These are phyloP conservation scores for Scaptomyza polygonia DNA, from an alignment of 2,888 invertebrate genomes.

Conservation along the genomic window DNA sequence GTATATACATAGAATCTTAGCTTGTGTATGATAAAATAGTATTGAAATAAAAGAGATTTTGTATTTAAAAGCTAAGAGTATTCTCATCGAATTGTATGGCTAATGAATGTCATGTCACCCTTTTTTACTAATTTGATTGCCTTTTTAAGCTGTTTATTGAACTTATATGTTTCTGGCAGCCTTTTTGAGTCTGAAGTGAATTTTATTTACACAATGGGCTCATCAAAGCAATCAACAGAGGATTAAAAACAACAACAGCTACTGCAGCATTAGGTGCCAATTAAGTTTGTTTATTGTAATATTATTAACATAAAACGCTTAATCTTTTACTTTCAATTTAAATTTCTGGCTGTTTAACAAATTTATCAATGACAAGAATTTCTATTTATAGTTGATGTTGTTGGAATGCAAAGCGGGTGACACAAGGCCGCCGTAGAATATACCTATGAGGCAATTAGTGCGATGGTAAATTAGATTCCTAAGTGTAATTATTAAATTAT, in stretches of 20 bases:
- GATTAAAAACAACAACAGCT: too few relatives aligned
- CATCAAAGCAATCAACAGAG: slow-evolving; percentile 5
- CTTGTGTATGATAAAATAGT: too few relatives aligned
- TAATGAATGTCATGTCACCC: too few relatives aligned
- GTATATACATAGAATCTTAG: too few relatives aligned
- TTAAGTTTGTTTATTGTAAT: neutral
- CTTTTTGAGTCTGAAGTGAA: slow-evolving; percentile 62
- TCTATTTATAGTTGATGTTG: slow-evolving; percentile 23
- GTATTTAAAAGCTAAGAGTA: too few relatives aligned
- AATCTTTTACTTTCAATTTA: slow-evolving; percentile 24
- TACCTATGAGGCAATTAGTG: slow-evolving; percentile 14
- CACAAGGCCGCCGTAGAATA: neutral
- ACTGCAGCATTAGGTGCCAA: too few relatives aligned
- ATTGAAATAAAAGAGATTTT: too few relatives aligned
- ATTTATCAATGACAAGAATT: slow-evolving; percentile 23
- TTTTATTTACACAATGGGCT: slow-evolving; percentile 22
- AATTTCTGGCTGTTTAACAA: neutral
- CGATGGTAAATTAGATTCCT: slow-evolving; percentile 39
- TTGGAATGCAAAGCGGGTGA: slow-evolving; percentile 13
- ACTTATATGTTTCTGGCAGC: slow-evolving; percentile 44
- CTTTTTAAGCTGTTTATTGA: slow-evolving; percentile 30
- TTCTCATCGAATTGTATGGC: too few relatives aligned
- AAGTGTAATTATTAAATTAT: slow-evolving; percentile 34
- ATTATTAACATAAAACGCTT: slow-evolving; percentile 36
- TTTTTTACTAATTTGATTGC: too few relatives aligned